Conservation (phyloP, 1,140 invertebrate genomes). For the Drosophila nigromelanica region DNA sequence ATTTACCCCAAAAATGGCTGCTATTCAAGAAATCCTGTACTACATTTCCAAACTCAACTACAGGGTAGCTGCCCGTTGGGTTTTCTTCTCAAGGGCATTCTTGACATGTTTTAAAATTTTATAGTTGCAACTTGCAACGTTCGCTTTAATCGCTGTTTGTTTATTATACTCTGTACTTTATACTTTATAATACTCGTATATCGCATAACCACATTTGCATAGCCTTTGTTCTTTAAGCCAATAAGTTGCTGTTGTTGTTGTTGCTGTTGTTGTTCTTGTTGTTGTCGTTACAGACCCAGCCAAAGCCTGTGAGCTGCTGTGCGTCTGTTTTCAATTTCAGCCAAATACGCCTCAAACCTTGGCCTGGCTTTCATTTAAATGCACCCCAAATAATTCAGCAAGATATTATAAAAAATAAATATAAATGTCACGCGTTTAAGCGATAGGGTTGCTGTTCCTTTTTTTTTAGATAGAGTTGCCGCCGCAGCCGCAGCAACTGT, state of each 20-base stretch:
- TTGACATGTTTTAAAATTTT: slow-evolving; percentile 19
- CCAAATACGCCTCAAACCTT: neutral
- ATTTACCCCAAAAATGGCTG: no score
- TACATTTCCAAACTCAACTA: no score
- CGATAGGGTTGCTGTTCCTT: slow-evolving; percentile 3
- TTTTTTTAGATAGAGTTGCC: neutral
- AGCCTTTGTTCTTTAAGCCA: slow-evolving; percentile 65
- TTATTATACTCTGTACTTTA: slow-evolving; percentile 72
- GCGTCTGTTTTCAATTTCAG: slow-evolving; percentile 37
- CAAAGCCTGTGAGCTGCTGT: neutral
- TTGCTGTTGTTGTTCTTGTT: slow-evolving; percentile 1
- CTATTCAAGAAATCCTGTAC: no score
- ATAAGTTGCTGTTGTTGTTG: slow-evolving; percentile 32
- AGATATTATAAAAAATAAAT: slow-evolving; percentile 5
- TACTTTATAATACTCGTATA: slow-evolving; percentile 57
- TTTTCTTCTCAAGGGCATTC: neutral
- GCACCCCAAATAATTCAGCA: slow-evolving; percentile 14
- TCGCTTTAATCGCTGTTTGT: slow-evolving; percentile 69
- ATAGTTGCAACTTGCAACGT: slow-evolving; percentile 42
- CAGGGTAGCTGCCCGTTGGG: neutral
- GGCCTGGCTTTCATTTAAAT: slow-evolving; percentile 19
- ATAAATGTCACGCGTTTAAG: slow-evolving; percentile 4
- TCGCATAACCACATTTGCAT: slow-evolving; percentile 64
- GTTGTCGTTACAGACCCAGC: slow-evolving; percentile 2
- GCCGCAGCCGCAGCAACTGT: no score